Evolutionary conservation across 2,113 vertebrate species (phyloP).

Genomic region (Vidua macroura): DNA sequence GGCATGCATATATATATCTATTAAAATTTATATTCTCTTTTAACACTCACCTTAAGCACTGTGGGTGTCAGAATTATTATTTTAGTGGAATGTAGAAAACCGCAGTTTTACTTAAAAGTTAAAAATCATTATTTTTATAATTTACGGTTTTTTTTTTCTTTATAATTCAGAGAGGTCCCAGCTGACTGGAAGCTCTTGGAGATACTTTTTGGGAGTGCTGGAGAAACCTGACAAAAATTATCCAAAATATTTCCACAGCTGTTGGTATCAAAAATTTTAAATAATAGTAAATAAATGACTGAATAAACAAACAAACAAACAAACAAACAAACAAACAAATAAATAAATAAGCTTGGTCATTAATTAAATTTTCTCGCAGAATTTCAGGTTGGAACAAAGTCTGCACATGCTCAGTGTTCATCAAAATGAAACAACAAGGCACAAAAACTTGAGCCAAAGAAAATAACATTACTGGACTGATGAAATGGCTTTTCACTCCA

Average conservation of each 20-base stretch:
- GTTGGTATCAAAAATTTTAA: not conserved
- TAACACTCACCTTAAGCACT: not conserved
- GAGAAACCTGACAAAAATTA: not conserved
- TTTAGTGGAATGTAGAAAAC: not conserved
- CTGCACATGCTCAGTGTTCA: not conserved
- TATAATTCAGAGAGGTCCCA: not conserved
- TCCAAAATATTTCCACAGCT: not conserved
- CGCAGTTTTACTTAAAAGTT: not conserved
- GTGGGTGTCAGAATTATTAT: not conserved
- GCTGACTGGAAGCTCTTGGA: not conserved
- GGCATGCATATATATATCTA: rapidly evolving
- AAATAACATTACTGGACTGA: not conserved
- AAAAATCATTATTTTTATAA: not conserved
- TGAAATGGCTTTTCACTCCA: not conserved
- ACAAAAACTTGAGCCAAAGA: not conserved
- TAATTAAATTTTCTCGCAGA: not conserved
- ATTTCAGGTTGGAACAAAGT: not conserved
- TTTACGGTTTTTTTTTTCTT: not conserved
- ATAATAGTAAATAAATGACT: not conserved
- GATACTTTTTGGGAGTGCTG: not conserved
- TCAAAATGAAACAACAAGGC: not conserved
- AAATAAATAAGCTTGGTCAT: not conserved
- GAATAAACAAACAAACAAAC: not conserved
- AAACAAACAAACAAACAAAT: not conserved
- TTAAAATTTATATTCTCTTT: not conserved